phyloP scores from a whole-genome alignment of 2,797 vertebrate genomes.

The Champsocephalus gunnari region DNA sequence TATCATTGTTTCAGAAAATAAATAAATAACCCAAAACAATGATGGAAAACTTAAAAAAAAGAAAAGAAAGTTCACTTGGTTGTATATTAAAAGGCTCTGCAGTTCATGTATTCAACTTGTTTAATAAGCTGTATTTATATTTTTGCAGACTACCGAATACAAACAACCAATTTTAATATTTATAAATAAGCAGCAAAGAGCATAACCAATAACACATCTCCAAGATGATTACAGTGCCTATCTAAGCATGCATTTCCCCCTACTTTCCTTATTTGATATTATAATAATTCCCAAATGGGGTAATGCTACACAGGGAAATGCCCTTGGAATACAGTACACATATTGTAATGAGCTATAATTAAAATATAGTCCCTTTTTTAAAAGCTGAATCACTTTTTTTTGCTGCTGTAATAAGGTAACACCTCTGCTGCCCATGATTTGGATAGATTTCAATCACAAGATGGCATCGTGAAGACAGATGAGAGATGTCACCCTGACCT shows the following conservation, averaged over 20 bases:
- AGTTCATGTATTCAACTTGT: slow-evolving; percentile 6
- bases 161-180: slow-evolving; percentile 2
- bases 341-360: slow-evolving; percentile 15
- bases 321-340: not conserved
- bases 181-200: not conserved
- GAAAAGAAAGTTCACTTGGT: not conserved
- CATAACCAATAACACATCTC: not conserved
- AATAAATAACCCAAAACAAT: no score
- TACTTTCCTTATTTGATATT: not conserved
- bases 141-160: not conserved
- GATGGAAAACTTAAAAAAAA: no score
- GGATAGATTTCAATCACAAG: slow-evolving; percentile 43
- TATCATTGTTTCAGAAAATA: no score
- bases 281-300: slow-evolving; percentile 2
- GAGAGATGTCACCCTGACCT: slow-evolving; percentile 10
- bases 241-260: not conserved
- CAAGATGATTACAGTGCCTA: not conserved
- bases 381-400: slow-evolving; percentile 1
- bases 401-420: slow-evolving; percentile 12
- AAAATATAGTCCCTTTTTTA: slow-evolving; percentile 12
- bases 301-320: slow-evolving; percentile 6
- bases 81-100: not conserved
- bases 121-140: slow-evolving; percentile 4
- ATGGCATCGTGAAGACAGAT: slow-evolving; percentile 51
- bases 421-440: slow-evolving; percentile 24